Evolutionary conservation across 2,113 vertebrate genomes (phyloP).

Genomic region (Salvelinus alpinus): DNA sequence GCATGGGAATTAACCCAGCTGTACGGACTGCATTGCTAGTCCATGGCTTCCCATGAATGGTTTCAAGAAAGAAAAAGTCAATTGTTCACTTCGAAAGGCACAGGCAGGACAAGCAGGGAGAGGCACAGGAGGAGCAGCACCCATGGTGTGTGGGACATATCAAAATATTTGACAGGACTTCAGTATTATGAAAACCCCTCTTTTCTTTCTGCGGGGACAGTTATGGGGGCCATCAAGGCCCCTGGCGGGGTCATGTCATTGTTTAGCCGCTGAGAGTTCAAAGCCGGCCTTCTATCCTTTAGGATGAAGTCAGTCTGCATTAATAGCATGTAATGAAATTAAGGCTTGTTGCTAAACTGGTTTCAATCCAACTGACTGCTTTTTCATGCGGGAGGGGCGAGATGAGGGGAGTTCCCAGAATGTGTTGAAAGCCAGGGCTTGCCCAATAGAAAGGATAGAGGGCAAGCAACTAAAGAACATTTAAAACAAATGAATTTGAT

Average conservation of each 20-base stretch:
- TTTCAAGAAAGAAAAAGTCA: slow-evolving; percentile 89
- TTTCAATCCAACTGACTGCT: slow-evolving; percentile 89
- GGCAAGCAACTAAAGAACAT: too few species aligned
- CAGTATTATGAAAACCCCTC: slow-evolving; percentile 91
- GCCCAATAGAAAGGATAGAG: too few species aligned
- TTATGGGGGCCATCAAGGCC: slow-evolving; percentile 83
- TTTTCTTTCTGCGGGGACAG: slow-evolving; percentile 79
- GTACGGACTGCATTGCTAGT: slow-evolving; percentile 76
- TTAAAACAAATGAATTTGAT: too few species aligned
- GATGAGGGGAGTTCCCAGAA: slow-evolving; percentile 1
- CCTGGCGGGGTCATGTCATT: slow-evolving; percentile 88
- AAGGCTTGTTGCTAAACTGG: slow-evolving; percentile 91
- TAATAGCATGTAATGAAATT: slow-evolving; percentile 94
- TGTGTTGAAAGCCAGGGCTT: neutral
- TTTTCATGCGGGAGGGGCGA: neutral
- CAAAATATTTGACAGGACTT: slow-evolving; percentile 99
- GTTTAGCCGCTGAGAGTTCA: slow-evolving; percentile 87
- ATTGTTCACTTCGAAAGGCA: slow-evolving; percentile 85
- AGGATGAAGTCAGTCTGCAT: slow-evolving; percentile 88
- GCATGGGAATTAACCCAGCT: slow-evolving; percentile 97
- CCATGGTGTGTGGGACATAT: slow-evolving; percentile 96
- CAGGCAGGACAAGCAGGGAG: slow-evolving; percentile 69
- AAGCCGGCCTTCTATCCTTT: slow-evolving; percentile 80
- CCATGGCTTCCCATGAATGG: slow-evolving; percentile 93
- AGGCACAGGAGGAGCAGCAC: slow-evolving; percentile 90